These are phyloP conservation scores for Aphodius granarius DNA, from an alignment of 2,888 invertebrate genomes.

Conservation along the genomic window DNA sequence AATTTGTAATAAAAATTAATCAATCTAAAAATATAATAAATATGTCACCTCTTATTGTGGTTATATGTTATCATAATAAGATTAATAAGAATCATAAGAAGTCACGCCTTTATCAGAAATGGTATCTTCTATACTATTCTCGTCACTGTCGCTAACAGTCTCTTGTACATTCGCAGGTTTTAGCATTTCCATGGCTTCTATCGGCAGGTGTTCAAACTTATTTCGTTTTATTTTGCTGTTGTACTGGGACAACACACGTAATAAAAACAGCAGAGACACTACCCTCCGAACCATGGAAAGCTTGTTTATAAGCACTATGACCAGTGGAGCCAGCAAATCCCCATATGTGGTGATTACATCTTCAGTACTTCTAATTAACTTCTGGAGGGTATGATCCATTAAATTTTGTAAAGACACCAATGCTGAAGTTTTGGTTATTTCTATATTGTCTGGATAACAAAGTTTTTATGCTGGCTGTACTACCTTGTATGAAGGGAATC, in stretches of 20 bases:
- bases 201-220: background rate
- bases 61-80: no score
- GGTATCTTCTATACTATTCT: background rate
- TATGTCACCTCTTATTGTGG: background rate
- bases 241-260: constrained; percentile 40
- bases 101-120: background rate
- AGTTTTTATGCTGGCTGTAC: background rate
- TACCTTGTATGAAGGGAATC: constrained; percentile 36
- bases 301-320: constrained; percentile 37
- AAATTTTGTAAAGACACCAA: background rate
- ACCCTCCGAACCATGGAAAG: constrained; percentile 33
- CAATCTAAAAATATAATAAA: background rate
- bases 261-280: constrained; percentile 39
- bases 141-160: background rate
- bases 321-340: constrained; percentile 29
- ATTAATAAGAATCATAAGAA: background rate
- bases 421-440: constrained; percentile 9
- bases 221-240: constrained; percentile 29
- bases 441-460: background rate
- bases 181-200: background rate
- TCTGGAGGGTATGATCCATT: background rate
- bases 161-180: background rate
- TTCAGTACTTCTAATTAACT: background rate
- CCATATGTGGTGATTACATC: constrained; percentile 1
- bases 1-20: background rate